Evolutionary conservation across 2,113 vertebrate species (phyloP), one percentile per base, ranked within the genome.

Genomic region (Zapus hudsonius): DNA sequence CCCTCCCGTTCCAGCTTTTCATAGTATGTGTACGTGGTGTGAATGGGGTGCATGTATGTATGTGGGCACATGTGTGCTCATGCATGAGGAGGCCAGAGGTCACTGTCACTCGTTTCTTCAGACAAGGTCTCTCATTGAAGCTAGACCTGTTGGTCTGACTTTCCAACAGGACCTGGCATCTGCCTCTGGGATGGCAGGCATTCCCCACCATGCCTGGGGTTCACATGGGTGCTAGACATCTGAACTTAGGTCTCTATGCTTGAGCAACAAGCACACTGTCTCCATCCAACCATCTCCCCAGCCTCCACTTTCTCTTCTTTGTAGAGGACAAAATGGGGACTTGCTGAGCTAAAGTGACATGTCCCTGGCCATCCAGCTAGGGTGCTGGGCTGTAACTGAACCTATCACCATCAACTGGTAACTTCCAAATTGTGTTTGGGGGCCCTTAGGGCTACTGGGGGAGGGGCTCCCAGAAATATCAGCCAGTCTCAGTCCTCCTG

Each of bases 401-500:
- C 55, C 64, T 66, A 20, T 52, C 20, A 20, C 20, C n/a, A 83
- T 40, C 55, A 69, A 15, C 7, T 5, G 20, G 15, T 15, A 66
- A 15, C 7, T 82, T 93, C 25, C 27, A 33, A 70, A 12, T 4
- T 33, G 67, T 3, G 15, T 85, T 16, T 36, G 12, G 13, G 38
- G 33, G 76, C 11, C 25, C 36, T 20, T n/a, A 8, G 31, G 36
- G 64, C 7, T 12, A 4, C 4, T n/a, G 3, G 3, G 12, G 36
- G 10, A 2, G 38, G 38, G 33, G 31, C 1, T 15, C 19, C 20
- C 27, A 20, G 59, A 27, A 19, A 15, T 63, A 20, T 0, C 17
- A 25, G 22, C 9, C 11, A 13, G 31, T 27, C 23, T 10, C 7
- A 0, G 52, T 7, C 12, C 38, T n/a, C n/a, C n/a, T 10, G 12